phyloP scores from a whole-genome alignment of 2,888 invertebrate species.

The Holacanthella duospinosa region DNA sequence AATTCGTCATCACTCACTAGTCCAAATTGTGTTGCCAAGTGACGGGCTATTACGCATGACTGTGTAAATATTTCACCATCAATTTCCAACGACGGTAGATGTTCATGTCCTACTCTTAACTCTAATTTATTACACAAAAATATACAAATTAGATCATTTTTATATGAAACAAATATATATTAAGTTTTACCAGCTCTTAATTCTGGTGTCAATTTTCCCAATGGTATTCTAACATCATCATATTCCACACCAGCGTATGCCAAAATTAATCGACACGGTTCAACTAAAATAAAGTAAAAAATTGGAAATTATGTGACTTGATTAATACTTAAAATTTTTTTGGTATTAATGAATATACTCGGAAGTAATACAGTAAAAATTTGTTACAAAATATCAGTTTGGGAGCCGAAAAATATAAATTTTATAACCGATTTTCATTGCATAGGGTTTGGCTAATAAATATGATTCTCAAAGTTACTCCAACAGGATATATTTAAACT shows the following conservation, averaged over 20 bases:
- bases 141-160: too few species aligned
- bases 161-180: too few species aligned
- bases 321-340: too few species aligned
- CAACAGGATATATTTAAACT: too few species aligned
- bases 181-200: background rate
- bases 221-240: background rate
- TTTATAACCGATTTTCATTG: too few species aligned
- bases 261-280: background rate
- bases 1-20: slow-evolving; percentile 48
- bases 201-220: background rate
- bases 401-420: too few species aligned
- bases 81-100: slow-evolving; percentile 49
- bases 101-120: background rate
- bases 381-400: too few species aligned
- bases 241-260: background rate
- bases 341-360: too few species aligned
- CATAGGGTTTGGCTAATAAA: too few species aligned
- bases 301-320: too few species aligned
- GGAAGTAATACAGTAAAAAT: too few species aligned
- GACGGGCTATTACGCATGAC: slow-evolving; percentile 50
- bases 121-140: background rate
- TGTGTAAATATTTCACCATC: slow-evolving; percentile 49
- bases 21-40: slow-evolving; percentile 47
- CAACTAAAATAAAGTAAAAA: background rate
- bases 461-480: too few species aligned